Percentiles rank a stretch among this genome's conserved stretches.
phyloP scores from a whole-genome alignment of 2,113 vertebrate genomes.

The Lichenostomus cassidix region DNA sequence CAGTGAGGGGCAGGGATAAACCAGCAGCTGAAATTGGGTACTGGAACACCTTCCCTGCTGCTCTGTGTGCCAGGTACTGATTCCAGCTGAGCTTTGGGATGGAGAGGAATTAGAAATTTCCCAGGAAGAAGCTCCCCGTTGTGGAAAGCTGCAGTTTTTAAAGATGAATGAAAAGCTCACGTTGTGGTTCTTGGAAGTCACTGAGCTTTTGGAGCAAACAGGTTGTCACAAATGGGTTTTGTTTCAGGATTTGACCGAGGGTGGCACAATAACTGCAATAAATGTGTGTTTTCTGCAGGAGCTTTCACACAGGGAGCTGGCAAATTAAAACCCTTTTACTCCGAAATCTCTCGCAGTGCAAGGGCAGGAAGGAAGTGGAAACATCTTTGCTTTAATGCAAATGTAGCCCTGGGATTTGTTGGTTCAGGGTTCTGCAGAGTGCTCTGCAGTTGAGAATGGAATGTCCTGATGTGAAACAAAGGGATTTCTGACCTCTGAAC shows the following conservation, averaged over 20 bases:
- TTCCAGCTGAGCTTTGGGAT: neutral
- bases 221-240: neutral
- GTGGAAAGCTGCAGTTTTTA: neutral
- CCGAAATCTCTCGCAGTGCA: neutral
- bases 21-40: neutral
- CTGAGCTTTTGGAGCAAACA: neutral
- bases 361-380: neutral
- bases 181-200: neutral
- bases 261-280: neutral
- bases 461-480: neutral
- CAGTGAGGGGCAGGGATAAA: neutral
- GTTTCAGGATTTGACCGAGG: neutral
- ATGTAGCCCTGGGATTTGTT: neutral
- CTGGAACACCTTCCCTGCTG: neutral
- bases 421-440: neutral
- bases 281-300: neutral
- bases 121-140: neutral
- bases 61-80: neutral
- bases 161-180: neutral
- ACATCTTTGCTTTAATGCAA: neutral
- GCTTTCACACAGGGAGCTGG: neutral
- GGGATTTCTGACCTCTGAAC: neutral
- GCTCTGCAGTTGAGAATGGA: neutral
- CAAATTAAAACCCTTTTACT: neutral
- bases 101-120: neutral